Base-by-base conservation (phyloP, 2,797 vertebrate species). In the Atherinosoma microstoma region DNA sequence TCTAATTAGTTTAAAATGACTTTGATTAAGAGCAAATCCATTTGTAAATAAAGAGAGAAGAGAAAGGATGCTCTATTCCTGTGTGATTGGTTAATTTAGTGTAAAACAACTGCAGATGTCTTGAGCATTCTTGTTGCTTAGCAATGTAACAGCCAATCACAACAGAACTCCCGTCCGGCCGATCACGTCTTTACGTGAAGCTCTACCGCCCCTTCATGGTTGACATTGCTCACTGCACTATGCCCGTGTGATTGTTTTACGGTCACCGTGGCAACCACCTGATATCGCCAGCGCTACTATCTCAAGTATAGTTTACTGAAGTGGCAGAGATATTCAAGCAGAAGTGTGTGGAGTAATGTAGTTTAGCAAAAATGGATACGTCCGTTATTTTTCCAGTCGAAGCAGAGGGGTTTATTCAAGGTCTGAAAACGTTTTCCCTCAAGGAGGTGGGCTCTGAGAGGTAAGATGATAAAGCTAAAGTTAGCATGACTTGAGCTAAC, bases 401-500 rank as follows among this genome's bases (percentile, higher is more conserved):
- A 75, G 95, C 95, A 0, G 97, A 96, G 6, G 91, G 80, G 7
- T 91, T 95, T 67, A 86, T 97, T 61, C 92, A 80, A 70, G 90
- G 84, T 80, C 88, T 99, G 87, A 90, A 92, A 69, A 89, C 79
- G 40, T 95, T 94, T 30, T 73, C 92, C 3, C 73, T 97, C 6
- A 92, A 91, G 3, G 95, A 97, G 2, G 87, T 96, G 30, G 96
- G 96, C 75, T 92, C 91, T 12, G 20, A 80, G 4, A 91, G 93
- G 95, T 95, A 76, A 88, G 79, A 24, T 2, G 4, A 64, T 27
- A 13, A 1, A 22, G 16, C 45, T 36, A 42, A 29, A 10, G 29
- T 22, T 64, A 45, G 24, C 54, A 54, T 15, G 16, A 65, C 16
- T 45, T 51, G 27, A 65, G 58, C 36, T 29, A 22, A 66, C 24